Percentiles rank a stretch among this genome's conserved stretches.
Evolutionary conservation across 2,797 vertebrate species (phyloP).

Genomic region (Hoplostethus mediterraneus): DNA sequence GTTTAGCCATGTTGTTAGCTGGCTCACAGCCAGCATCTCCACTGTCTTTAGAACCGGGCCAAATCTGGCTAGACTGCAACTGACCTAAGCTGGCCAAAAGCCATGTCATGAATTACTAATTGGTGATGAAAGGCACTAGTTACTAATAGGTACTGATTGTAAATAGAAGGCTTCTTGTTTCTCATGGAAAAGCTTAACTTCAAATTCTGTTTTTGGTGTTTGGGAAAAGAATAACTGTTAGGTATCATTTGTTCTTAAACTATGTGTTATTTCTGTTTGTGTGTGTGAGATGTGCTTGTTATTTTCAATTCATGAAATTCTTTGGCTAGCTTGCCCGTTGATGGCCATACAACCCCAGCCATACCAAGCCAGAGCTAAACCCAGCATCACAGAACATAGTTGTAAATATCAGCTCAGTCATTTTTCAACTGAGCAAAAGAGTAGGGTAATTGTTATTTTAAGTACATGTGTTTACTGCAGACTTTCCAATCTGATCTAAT

Average conservation of each 20-base stretch:
- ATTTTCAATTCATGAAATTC: slow-evolving; percentile 60
- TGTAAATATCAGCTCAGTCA: slow-evolving; percentile 63
- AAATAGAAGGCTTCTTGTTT: slow-evolving; percentile 48
- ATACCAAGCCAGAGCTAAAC: slow-evolving; percentile 53
- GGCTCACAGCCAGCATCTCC: slow-evolving; percentile 58
- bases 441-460: slow-evolving; percentile 73
- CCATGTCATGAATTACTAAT: slow-evolving; percentile 61
- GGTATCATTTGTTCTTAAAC: background rate
- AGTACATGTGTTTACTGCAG: slow-evolving; percentile 50
- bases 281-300: slow-evolving; percentile 55
- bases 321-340: slow-evolving; percentile 54
- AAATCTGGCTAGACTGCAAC: slow-evolving; percentile 55
- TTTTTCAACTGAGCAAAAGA: slow-evolving; percentile 61
- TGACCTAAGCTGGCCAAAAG: slow-evolving; percentile 46
- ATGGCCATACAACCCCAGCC: slow-evolving; percentile 46
- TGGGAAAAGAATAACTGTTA: background rate
- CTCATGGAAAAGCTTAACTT: slow-evolving; percentile 31
- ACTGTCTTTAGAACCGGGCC: slow-evolving; percentile 63
- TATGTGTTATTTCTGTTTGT: slow-evolving; percentile 38
- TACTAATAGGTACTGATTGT: slow-evolving; percentile 54
- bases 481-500: slow-evolving; percentile 68
- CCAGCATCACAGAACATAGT: slow-evolving; percentile 46
- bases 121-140: slow-evolving; percentile 42
- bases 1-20: slow-evolving; percentile 71
- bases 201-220: slow-evolving; percentile 25